Base-by-base conservation (phyloP, 2,113 vertebrate genomes). In the Callipepla californica region DNA sequence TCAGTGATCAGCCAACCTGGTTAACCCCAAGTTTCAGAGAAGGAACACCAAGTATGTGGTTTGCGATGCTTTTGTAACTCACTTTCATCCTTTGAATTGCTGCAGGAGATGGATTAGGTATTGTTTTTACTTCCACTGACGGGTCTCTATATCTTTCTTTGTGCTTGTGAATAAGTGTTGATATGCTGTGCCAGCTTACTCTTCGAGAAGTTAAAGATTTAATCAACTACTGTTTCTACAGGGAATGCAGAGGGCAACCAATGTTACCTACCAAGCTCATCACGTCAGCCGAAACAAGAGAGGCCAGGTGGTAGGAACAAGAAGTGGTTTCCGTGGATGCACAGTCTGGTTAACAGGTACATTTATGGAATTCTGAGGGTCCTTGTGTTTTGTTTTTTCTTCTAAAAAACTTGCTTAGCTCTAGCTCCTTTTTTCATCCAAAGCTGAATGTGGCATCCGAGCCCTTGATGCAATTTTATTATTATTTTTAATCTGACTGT, bases 211-310 rank as follows among this genome's bases (percentile, higher is more conserved):
- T 55, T 59, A 38, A 82, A 80, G 34, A 66, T 10, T 9, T 90
- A 34, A 93, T 51, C 11, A 7, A 28, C 28, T 20, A 2, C 9
- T 72, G 36, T 51, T 80, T 92, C 89, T 97, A 48, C 87, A 99
- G 99, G 99, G 99, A 72, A 99, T 98, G 98, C 99, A 99, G 92
- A 98, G 99, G 92, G 99, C 99, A 32, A 99, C 99, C 30, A 99
- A 99, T 47, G 99, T 99, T 88, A 99, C 99, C 62, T 99, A 99
- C 94, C 99, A 99, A 96, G 99, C 99, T 51, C 99, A 99, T 92
- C 99, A 99, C 59, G 99, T 99, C 79, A 99, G 99, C 97, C 97
- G 99, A 91, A 99, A 99, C 97, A 99, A 99, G 96, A 98, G 99
- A 45, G 99, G 99, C 7, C 99, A 99, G 85, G 99, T 99, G 66